These are phyloP conservation scores for Crypturellus tataupa DNA, from an alignment of 2,797 vertebrate species.

Conservation along the genomic window DNA sequence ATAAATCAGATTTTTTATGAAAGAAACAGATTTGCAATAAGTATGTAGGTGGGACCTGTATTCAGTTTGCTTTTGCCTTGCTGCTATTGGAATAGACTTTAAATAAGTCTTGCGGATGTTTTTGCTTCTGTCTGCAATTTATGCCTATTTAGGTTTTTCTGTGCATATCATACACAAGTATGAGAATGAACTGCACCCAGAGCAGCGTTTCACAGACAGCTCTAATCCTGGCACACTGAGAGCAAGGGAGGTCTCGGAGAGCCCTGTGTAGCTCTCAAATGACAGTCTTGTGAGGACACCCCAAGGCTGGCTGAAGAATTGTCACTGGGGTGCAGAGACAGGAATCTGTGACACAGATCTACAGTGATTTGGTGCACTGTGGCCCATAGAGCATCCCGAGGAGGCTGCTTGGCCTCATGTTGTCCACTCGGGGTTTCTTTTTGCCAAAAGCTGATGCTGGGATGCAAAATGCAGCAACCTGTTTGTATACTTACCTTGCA, in stretches of 20 bases:
- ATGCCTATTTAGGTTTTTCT: background rate
- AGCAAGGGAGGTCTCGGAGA: background rate
- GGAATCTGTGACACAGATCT: background rate
- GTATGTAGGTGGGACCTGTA: background rate
- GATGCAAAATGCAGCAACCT: background rate
- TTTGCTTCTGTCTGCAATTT: background rate
- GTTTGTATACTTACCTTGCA: background rate
- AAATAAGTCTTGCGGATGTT: background rate
- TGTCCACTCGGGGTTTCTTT: background rate
- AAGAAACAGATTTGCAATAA: background rate
- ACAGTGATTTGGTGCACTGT: background rate
- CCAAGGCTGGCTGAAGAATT: background rate
- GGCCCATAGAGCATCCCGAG: fast-evolving
- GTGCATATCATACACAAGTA: background rate
- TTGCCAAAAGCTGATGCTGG: background rate
- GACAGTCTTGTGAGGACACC: background rate
- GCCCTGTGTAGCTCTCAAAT: background rate
- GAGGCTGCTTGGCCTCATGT: background rate
- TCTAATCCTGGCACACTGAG: background rate
- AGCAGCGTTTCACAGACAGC: background rate
- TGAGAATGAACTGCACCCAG: background rate
- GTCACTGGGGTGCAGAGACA: background rate
- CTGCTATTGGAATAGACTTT: background rate
- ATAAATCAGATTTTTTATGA: background rate
- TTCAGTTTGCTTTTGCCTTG: background rate